A percentile compares a stretch with the other conserved stretches of the same genome.
Conservation (phyloP, 2,888 invertebrate genomes). For the Byasa hedistus region DNA sequence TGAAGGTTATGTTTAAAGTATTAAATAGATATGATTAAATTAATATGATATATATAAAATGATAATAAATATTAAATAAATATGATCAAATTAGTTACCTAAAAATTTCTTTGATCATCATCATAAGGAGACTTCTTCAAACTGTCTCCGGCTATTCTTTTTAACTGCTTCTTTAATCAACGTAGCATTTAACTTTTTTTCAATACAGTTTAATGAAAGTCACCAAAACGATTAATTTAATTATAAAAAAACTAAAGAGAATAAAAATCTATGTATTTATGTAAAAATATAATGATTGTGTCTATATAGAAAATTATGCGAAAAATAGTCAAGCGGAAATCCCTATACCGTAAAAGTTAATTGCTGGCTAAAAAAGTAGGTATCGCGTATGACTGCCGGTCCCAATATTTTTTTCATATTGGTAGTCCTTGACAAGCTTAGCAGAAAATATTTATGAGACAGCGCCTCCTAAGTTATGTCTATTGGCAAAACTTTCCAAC, state of each 20-base stretch:
- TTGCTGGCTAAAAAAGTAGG: slow-evolving; percentile 14
- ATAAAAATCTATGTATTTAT: not conserved
- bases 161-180: no score
- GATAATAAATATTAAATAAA: no score
- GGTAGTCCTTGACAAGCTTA: slow-evolving; percentile 5
- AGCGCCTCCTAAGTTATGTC: slow-evolving; percentile 16
- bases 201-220: no score
- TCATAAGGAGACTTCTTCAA: no score
- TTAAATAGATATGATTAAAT: no score
- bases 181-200: no score
- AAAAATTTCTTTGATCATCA: no score
- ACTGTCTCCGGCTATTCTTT: no score
- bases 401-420: slow-evolving; percentile 25
- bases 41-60: no score
- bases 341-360: slow-evolving; percentile 10
- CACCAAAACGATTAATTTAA: no score
- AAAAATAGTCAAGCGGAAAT: not conserved
- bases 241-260: not conserved
- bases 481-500: slow-evolving; percentile 3
- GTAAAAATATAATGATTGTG: not conserved
- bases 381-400: slow-evolving; percentile 5
- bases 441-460: slow-evolving; percentile 28
- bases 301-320: not conserved
- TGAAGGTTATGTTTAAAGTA: no score
- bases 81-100: no score